Percentiles rank a stretch among this genome's conserved stretches.
These are phyloP conservation scores for Tethea ocularis DNA, from an alignment of 2,888 invertebrate genomes.

Conservation along the genomic window DNA sequence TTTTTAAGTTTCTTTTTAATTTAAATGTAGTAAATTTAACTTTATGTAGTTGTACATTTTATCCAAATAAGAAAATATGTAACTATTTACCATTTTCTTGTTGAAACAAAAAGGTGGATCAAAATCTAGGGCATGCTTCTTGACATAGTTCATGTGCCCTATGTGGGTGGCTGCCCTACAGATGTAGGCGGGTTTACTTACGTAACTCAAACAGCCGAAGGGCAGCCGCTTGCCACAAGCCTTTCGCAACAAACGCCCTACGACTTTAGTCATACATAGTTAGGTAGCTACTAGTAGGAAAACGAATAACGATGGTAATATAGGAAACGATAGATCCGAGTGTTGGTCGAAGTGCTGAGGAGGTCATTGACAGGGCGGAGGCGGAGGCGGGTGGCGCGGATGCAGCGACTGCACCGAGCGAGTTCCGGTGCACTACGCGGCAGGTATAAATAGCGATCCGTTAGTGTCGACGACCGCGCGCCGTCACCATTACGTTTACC, in stretches of 20 bases:
- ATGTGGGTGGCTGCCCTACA: constrained; percentile 70
- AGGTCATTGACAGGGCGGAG: constrained; percentile 80
- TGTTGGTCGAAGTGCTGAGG: constrained; percentile 36
- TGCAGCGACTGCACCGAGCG: constrained; percentile 80
- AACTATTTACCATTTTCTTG: no score
- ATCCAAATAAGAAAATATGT: not conserved
- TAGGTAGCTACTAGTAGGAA: constrained; percentile 20
- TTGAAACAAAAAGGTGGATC: constrained; percentile 15
- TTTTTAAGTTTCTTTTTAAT: no score
- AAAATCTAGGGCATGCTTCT: constrained; percentile 73
- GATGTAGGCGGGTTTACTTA: constrained; percentile 70
- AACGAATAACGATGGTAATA: constrained; percentile 25
- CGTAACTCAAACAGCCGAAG: constrained; percentile 76
- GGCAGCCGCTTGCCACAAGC: constrained; percentile 71
- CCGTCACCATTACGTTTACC: constrained; percentile 59
- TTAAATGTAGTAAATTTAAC: no score
- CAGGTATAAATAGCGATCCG: constrained; percentile 83
- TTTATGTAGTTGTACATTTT: no score
- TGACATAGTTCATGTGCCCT: constrained; percentile 75
- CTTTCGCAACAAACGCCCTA: constrained; percentile 70
- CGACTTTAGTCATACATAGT: constrained; percentile 41
- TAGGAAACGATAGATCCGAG: constrained; percentile 23
- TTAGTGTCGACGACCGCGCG: constrained; percentile 82
- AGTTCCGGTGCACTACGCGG: constrained; percentile 81
- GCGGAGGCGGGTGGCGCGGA: constrained; percentile 69